Evolutionary conservation across 1,140 invertebrate species (phyloP), one percentile per base, ranked within the genome.

Genomic region (Hyles vespertilio): DNA sequence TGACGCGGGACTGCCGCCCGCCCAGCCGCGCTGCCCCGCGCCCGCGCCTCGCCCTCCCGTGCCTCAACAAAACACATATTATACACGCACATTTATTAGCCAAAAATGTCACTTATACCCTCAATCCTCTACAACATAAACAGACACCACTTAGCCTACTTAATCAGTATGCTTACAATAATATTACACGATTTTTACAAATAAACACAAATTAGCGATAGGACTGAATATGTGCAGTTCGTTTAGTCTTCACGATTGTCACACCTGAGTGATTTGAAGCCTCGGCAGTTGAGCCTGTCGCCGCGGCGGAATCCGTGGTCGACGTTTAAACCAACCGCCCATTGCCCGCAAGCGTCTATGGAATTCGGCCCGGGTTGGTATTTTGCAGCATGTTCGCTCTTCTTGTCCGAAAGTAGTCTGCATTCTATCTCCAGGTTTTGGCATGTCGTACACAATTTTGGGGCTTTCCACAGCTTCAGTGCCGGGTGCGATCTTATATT

Each of bases 221-320:
- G 7, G 36, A 36, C 36, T 36, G 36, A 7, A 36, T 7, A 36
- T 12, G 12, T 49, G 32, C 5, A 22, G 7, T 51, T 51, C 33
- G n/a, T 5, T 47, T 3, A 47, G 10, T 54, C 36, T 43, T 54
- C 51, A 11, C 45, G 45, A 61, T 51, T 51, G 50, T 84, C 82
- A 88, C 81, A 88, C 85, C 85, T 88, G 85, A 65, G 84, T 87
- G 63, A 85, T 82, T 69, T 87, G 83, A 58, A 86, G 73, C 12
- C 65, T 65, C 4, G 66, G 74, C 9, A 77, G 74, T 8, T 76
- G 69, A 12, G 74, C 61, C 43, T 72, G 74, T 9, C 75, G 75
- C 5, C 76, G 66, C 0, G 79, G 74, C 36, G 81, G 81, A 2
- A 73, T 74, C 5, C 71, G 77, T 10, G 76, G 72, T 7, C 67